A percentile compares a stretch with the other conserved stretches of the same genome.
Conservation (phyloP, 1,140 invertebrate species). For the Drosophila kurseongensis region DNA sequence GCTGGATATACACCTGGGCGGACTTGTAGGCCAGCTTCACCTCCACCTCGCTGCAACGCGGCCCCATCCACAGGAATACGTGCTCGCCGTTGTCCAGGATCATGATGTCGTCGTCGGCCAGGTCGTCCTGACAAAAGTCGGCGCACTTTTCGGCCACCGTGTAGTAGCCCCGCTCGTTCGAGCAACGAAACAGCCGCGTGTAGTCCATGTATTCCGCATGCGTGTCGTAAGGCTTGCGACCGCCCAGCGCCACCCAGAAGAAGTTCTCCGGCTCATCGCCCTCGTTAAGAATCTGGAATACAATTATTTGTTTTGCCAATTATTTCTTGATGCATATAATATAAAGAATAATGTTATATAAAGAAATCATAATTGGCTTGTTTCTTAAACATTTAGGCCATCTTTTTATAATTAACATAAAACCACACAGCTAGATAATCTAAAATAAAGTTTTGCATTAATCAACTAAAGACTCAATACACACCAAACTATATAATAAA, state of each 20-base stretch:
- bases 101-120: constrained; percentile 99
- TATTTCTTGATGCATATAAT: too few species aligned
- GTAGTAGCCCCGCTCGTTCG: constrained; percentile 99
- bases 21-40: constrained; percentile 99
- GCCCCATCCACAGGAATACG: constrained; percentile 99
- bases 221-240: constrained; percentile 95
- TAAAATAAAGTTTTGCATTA: too few species aligned
- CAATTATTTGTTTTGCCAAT: background rate
- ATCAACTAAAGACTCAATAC: too few species aligned
- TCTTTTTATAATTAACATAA: too few species aligned
- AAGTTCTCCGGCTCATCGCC: constrained; percentile 99
- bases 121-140: constrained; percentile 99
- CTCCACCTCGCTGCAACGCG: constrained; percentile 98
- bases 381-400: too few species aligned
- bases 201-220: constrained; percentile 97
- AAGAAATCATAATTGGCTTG: too few species aligned
- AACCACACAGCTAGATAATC: too few species aligned
- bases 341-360: too few species aligned
- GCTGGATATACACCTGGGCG: constrained; percentile 99
- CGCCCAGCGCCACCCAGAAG: constrained; percentile 98
- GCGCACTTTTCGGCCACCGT: constrained; percentile 99
- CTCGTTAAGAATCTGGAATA: constrained; percentile 92
- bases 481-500: background rate
- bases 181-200: constrained; percentile 98
- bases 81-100: constrained; percentile 99